Percentiles rank a stretch among this genome's conserved stretches.
Evolutionary conservation across 2,888 invertebrate genomes (phyloP).

Genomic region (Acronicta aceris): DNA sequence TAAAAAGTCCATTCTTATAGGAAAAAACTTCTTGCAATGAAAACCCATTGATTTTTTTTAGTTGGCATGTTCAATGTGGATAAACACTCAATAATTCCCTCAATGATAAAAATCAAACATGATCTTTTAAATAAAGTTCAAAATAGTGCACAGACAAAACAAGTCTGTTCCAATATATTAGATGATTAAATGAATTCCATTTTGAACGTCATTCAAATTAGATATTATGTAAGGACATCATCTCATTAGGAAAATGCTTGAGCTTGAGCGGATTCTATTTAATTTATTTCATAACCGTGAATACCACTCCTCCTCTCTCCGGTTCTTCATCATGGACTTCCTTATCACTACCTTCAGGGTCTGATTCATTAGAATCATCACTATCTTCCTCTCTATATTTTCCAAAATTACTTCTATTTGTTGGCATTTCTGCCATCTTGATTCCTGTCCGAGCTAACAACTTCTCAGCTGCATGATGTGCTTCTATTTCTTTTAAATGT

Average conservation of each 20-base stretch:
- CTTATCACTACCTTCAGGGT: slow-evolving; percentile 85
- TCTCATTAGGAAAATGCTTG: too few species aligned
- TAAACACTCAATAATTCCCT: too few species aligned
- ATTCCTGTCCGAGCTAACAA: slow-evolving; percentile 78
- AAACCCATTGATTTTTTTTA: too few species aligned
- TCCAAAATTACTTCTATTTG: slow-evolving; percentile 73
- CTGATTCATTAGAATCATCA: slow-evolving; percentile 76
- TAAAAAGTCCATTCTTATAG: neutral
- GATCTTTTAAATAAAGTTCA: too few species aligned
- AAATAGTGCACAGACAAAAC: too few species aligned
- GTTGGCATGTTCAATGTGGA: too few species aligned
- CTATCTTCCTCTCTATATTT: slow-evolving; percentile 77
- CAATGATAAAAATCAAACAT: too few species aligned
- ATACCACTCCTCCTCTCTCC: slow-evolving; percentile 87
- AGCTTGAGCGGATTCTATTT: too few species aligned
- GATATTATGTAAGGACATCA: too few species aligned
- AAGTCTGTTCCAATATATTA: too few species aligned
- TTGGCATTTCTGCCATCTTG: slow-evolving; percentile 74
- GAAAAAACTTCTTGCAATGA: neutral
- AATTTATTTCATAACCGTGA: slow-evolving; percentile 81
- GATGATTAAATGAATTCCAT: too few species aligned
- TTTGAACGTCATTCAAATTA: too few species aligned
- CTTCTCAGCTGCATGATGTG: slow-evolving; percentile 88
- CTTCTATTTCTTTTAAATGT: slow-evolving; percentile 85
- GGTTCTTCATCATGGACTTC: slow-evolving; percentile 89